phyloP scores from a whole-genome alignment of 2,888 invertebrate genomes.

The Philopedon plagiatum region DNA sequence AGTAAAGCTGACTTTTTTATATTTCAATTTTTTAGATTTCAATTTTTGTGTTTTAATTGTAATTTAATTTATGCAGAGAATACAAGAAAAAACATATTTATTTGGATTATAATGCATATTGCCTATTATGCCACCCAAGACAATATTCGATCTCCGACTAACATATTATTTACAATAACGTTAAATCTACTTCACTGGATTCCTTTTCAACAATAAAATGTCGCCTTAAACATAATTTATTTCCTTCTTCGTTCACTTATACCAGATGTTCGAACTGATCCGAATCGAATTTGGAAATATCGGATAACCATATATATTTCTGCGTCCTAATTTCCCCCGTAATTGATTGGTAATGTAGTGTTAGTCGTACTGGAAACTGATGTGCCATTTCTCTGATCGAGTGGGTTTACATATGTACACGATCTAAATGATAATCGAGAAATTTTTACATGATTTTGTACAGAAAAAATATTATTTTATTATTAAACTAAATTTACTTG shows the following conservation, averaged over 20 bases:
- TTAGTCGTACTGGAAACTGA: conserved; percentile 2
- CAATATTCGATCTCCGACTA: too few species aligned
- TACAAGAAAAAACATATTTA: too few species aligned
- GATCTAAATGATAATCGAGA: not conserved
- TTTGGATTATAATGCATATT: too few species aligned
- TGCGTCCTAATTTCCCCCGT: conserved; percentile 26
- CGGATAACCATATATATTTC: conserved; percentile 26
- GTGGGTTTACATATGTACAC: not conserved
- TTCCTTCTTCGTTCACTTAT: conserved; percentile 25
- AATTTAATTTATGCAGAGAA: too few species aligned
- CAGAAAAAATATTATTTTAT: too few species aligned
- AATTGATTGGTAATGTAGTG: not conserved
- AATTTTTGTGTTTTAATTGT: too few species aligned
- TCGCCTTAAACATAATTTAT: conserved; percentile 34
- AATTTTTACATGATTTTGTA: not conserved
- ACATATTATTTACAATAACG: not conserved
- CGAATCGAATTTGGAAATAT: conserved; percentile 34
- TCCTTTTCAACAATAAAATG: conserved; percentile 27
- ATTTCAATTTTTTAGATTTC: too few species aligned
- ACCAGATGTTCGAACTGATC: conserved; percentile 35
- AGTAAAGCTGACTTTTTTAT: too few species aligned
- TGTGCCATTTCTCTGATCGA: conserved; percentile 9
- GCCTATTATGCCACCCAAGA: too few species aligned
- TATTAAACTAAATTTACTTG: too few species aligned
- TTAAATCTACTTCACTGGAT: conserved; percentile 16